Conservation (phyloP, 2,113 vertebrate species). For the human region DNA sequence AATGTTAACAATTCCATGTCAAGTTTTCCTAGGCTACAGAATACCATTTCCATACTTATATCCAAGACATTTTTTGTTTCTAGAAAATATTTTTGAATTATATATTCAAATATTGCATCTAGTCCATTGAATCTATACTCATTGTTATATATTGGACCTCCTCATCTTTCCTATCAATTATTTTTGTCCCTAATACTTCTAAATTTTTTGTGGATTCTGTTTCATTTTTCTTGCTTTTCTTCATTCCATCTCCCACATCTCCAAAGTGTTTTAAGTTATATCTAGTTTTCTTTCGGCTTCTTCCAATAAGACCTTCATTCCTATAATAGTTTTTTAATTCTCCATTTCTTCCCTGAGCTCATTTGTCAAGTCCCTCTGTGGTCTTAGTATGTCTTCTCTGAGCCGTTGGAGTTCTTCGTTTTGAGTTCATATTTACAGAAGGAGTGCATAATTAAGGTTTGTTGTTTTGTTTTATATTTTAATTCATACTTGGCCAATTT, state of each 20-base stretch:
- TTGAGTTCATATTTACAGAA: neutral
- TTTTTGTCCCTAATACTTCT: neutral
- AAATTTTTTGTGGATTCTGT: neutral
- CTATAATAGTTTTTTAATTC: neutral
- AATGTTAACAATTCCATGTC: neutral
- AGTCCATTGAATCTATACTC: neutral
- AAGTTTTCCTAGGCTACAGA: neutral
- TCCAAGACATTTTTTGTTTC: neutral
- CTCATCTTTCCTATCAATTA: neutral
- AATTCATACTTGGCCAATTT: neutral
- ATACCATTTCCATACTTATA: neutral
- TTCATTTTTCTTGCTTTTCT: neutral
- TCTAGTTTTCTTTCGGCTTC: neutral
- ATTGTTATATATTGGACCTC: neutral
- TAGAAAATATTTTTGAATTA: neutral
- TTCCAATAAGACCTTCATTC: neutral
- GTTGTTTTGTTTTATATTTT: neutral
- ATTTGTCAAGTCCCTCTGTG: neutral
- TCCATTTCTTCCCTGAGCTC: neutral
- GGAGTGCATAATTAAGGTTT: neutral
- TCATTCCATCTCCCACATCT: neutral
- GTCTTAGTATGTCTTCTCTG: neutral
- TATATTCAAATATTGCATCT: neutral
- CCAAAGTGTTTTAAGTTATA: neutral
- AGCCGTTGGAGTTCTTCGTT: neutral